These are phyloP conservation scores for Rhabditoides inermis DNA, from an alignment of 2,888 invertebrate species.

Conservation along the genomic window DNA sequence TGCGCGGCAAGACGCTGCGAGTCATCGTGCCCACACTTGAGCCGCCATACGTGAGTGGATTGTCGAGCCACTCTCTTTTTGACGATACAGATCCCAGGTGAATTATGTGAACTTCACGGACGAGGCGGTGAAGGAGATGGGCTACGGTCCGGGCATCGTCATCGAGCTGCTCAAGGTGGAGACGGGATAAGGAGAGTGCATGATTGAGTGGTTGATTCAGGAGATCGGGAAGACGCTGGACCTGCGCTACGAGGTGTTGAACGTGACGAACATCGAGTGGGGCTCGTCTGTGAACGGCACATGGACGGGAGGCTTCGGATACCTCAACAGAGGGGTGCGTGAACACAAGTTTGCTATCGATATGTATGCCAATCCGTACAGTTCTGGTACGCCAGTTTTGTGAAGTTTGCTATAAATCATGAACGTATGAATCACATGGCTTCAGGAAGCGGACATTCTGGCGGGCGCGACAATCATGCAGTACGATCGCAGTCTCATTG, in stretches of 20 bases:
- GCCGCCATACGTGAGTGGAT: slow-evolving; percentile 30
- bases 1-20: slow-evolving; percentile 13
- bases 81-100: slow-evolving; percentile 17
- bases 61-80: background rate
- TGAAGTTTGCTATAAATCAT: background rate
- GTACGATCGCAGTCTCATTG: slow-evolving; percentile 29
- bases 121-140: slow-evolving; percentile 25
- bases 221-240: slow-evolving; percentile 34
- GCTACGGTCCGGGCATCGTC: slow-evolving; percentile 47
- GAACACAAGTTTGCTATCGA: no score
- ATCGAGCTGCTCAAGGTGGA: slow-evolving; percentile 37
- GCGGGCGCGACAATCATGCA: slow-evolving; percentile 48
- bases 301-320: slow-evolving; percentile 43
- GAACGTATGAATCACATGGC: background rate
- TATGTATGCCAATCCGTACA: no score
- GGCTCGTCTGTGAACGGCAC: slow-evolving; percentile 30
- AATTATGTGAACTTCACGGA: slow-evolving; percentile 44
- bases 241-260: slow-evolving; percentile 37
- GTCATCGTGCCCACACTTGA: slow-evolving; percentile 34
- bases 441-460: slow-evolving; percentile 41
- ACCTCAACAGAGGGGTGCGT: slow-evolving; percentile 24
- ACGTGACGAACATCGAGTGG: no score
- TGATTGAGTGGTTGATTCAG: background rate
- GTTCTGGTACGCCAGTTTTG: background rate
- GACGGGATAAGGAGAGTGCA: no score